Base-by-base conservation (phyloP, 1,140 invertebrate species). In the Habropoda laboriosa region DNA sequence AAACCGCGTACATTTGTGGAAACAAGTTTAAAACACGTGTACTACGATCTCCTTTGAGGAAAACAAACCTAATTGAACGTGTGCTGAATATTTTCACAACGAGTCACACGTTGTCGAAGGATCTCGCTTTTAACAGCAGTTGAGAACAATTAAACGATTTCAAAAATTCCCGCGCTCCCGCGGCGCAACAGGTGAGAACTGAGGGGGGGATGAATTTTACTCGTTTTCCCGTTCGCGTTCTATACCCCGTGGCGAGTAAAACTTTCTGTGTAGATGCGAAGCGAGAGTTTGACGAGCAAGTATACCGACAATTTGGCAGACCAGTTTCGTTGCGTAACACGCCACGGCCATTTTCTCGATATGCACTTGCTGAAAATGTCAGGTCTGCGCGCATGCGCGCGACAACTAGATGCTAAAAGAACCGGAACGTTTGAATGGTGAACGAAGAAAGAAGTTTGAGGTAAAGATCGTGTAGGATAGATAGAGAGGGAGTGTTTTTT, bases 81-180 rank as follows among this genome's bases (percentile, higher is more conserved):
- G 51, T 12, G 21, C 18, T 0, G 18, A 24, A 38, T 38, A 16
- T 53, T 68, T 27, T 27, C 47, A 16, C 21, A n/a, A 1, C 6
- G n/a, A 10, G 32, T 38, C n/a, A 32, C n/a, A 16, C n/a, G 24
- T 27, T 10, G 24, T 30, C 1, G 24, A 57, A 3, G 35, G 24
- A 71, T 72, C 66, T 73, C 40, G 27, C 30, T 13, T 68, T 42
- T 8, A 63, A 79, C 35, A 13, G 63, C 32, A 18, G 6, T 2
- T 1, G 16, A 45, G 71, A 64, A 81, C 71, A 81, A 83, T 83
- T 83, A 83, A 68, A 81, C 16, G 42, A 40, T 51, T 77, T 66
- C 45, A 27, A 32, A 27, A 71, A 81, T 66, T 21, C 49, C 13
- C 16, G 49, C 21, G n/a, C 77, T 81, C 42, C 16, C 53, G 76